Evolutionary conservation across 2,888 invertebrate species (phyloP).

Genomic region (Papilio elwesi): DNA sequence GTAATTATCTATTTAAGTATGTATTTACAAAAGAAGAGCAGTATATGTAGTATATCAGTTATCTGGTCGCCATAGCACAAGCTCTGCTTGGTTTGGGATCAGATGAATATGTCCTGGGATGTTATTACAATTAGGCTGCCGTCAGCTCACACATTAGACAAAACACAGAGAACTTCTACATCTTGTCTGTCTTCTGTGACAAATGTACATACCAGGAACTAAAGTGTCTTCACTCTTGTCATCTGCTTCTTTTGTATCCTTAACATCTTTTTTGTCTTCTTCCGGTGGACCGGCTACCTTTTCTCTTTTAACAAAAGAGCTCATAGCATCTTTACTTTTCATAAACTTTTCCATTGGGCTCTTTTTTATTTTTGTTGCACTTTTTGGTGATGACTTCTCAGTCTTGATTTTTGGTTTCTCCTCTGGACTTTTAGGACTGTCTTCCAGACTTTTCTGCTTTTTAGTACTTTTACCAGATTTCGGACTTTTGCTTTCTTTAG

Average conservation of each 20-base stretch:
- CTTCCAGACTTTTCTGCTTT: slow-evolving; percentile 42
- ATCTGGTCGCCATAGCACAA: too few species aligned
- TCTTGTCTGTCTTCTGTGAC: too few species aligned
- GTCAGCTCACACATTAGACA: too few species aligned
- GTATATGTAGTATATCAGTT: too few species aligned
- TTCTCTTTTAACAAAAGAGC: slow-evolving; percentile 36
- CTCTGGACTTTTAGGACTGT: slow-evolving; percentile 35
- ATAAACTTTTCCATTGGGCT: slow-evolving; percentile 44
- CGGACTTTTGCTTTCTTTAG: slow-evolving; percentile 41
- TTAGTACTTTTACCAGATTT: slow-evolving; percentile 40
- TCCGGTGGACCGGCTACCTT: slow-evolving; percentile 38
- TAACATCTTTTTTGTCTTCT: slow-evolving; percentile 42
- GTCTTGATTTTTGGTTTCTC: slow-evolving; percentile 37
- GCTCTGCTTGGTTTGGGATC: too few species aligned
- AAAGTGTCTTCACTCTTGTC: slow-evolving; percentile 44
- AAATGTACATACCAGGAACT: slow-evolving; percentile 54
- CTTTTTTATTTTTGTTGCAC: slow-evolving; percentile 28
- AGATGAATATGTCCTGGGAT: too few species aligned
- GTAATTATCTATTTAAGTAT: too few species aligned
- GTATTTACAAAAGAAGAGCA: too few species aligned
- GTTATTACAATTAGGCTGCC: too few species aligned
- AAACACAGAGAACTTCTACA: too few species aligned
- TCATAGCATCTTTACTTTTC: slow-evolving; percentile 37
- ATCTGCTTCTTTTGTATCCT: slow-evolving; percentile 35
- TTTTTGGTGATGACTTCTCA: slow-evolving; percentile 36